A percentile compares a stretch with the other conserved stretches of the same genome.
phyloP scores from a whole-genome alignment of 2,113 vertebrate species.

The Notarius quadriscutis region DNA sequence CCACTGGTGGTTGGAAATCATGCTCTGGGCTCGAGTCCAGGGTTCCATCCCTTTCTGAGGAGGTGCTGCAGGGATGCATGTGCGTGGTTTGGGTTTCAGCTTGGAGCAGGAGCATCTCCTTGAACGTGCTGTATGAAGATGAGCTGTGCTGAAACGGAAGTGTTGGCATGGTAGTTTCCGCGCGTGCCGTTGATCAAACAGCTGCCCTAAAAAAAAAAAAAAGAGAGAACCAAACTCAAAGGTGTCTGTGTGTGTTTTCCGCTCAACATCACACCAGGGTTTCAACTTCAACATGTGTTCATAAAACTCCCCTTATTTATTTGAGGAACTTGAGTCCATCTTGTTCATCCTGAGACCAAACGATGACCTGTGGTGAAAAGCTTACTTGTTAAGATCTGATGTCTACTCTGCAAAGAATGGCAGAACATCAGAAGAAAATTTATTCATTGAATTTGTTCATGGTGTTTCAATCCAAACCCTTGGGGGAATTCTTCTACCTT shows the following conservation, averaged over 20 bases:
- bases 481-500: background rate
- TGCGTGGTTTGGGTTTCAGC: background rate
- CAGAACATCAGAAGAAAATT: background rate
- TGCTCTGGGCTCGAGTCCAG: background rate
- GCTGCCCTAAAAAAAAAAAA: no score
- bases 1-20: background rate
- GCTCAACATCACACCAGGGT: no score
- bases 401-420: no score
- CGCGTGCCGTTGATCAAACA: conserved; percentile 16
- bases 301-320: background rate
- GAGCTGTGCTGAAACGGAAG: conserved; percentile 25
- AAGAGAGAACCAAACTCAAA: no score
- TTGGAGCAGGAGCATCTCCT: background rate
- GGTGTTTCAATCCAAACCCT: background rate
- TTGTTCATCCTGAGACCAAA: background rate
- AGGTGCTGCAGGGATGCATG: background rate
- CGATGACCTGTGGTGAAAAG: no score
- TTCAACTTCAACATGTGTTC: background rate
- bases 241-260: background rate
- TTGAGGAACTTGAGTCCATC: background rate
- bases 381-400: background rate
- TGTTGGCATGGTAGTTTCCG: conserved; percentile 23
- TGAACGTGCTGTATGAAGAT: background rate
- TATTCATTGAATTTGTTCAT: no score
- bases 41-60: background rate